These are phyloP conservation scores for Crossocerus cetratus DNA, from an alignment of 2,888 invertebrate species.

Conservation along the genomic window DNA sequence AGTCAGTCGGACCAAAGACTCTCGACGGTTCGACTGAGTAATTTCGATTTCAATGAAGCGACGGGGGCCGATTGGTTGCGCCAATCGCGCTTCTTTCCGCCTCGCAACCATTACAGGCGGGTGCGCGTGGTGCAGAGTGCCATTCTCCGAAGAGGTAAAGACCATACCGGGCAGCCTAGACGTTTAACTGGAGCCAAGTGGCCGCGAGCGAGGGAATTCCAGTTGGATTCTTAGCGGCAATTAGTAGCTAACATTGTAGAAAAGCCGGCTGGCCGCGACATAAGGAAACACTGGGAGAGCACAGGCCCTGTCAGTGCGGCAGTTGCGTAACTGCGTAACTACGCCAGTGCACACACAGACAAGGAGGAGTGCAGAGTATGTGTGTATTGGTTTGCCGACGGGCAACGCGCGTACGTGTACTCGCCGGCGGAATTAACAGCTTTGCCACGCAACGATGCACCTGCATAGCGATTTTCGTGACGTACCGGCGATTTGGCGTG, in stretches of 20 bases:
- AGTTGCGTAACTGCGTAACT: slow-evolving; percentile 20
- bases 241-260: not conserved
- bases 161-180: too few relatives aligned
- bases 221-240: too few relatives aligned
- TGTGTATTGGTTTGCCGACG: slow-evolving; percentile 11
- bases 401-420: slow-evolving; percentile 37
- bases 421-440: slow-evolving; percentile 58
- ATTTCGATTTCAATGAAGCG: too few relatives aligned
- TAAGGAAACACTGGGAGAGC: not conserved
- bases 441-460: slow-evolving; percentile 66
- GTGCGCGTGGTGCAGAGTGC: too few relatives aligned
- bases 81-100: too few relatives aligned
- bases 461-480: slow-evolving; percentile 67
- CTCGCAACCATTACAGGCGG: too few relatives aligned
- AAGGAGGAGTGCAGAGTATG: not conserved
- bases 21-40: too few relatives aligned
- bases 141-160: too few relatives aligned
- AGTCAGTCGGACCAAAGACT: not conserved
- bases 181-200: too few relatives aligned
- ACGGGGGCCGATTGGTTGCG: too few relatives aligned
- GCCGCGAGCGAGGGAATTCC: too few relatives aligned
- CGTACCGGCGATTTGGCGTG: slow-evolving; percentile 67
- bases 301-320: slow-evolving; percentile 9
- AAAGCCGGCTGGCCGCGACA: not conserved
- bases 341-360: not conserved